Percentiles rank a stretch among this genome's conserved stretches.
Evolutionary conservation across 2,797 vertebrate genomes (phyloP).

Genomic region (Neopelma chrysocephalum): DNA sequence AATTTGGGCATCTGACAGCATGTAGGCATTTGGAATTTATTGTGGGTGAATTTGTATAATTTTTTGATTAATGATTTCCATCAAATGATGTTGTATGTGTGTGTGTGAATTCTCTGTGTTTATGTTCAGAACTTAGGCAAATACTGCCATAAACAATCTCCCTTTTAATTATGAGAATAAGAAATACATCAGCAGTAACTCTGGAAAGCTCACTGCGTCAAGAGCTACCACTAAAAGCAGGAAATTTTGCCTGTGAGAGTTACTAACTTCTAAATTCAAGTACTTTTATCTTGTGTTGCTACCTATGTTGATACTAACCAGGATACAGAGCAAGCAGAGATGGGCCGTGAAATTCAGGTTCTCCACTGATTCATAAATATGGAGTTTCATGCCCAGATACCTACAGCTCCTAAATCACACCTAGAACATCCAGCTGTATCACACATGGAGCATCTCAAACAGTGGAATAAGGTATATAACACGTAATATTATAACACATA

Average conservation of each 20-base stretch:
- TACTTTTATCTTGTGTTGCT: background rate
- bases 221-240: background rate
- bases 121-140: background rate
- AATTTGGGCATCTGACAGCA: background rate
- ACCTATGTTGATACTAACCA: background rate
- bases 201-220: background rate
- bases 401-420: background rate
- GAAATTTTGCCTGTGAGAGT: background rate
- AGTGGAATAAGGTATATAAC: background rate
- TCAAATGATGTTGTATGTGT: background rate
- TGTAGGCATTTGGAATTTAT: background rate
- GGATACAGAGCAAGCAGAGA: background rate
- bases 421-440: background rate
- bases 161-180: background rate
- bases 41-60: background rate
- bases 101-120: background rate
- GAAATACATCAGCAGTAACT: background rate
- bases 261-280: background rate
- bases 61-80: background rate
- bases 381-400: background rate
- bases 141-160: background rate
- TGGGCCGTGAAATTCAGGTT: background rate
- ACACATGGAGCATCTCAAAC: background rate
- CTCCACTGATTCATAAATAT: background rate
- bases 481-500: background rate